Base-by-base conservation (phyloP, 2,888 invertebrate genomes). In the Eustalomyia histrio region DNA sequence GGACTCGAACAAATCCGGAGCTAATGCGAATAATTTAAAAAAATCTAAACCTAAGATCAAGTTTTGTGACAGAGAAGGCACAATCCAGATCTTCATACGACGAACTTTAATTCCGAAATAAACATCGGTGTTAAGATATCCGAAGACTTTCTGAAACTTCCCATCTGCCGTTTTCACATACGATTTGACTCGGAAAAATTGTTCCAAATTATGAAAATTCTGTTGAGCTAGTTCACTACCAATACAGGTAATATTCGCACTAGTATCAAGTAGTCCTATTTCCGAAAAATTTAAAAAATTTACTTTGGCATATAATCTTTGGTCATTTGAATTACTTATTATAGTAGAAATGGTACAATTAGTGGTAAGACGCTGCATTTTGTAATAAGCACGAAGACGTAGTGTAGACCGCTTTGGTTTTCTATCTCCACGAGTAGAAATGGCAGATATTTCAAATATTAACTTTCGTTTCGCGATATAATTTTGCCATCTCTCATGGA, bases 11-110 rank as follows among this genome's bases (percentile, higher is more conserved):
- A n/a, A n/a, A n/a, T n/a, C n/a, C n/a, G n/a, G n/a, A n/a, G n/a
- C n/a, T n/a, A n/a, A n/a, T n/a, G n/a, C 8, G 33, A 63, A 63
- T 0, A 5, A 18, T 16, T 63, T 50, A 47, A 47, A 63, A 47
- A 63, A 63, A 7, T 63, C 63, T 6, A 63, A 14, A n/a, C 63
- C 63, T 10, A 63, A 63, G 1, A 63, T 63, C n/a, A 63, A 24
- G 7, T 18, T 8, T 50, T 63, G 63, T 6, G 63, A n/a, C 4
- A 63, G 1, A 1, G 63, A 24, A 6, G 63, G 63, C 6, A 63
- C 21, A 16, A 63, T 50, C 2, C 21, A 63, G 5, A 63, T 14
- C n/a, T 50, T 63, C 1, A 63, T 6, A 1, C 10, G 10, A 5
- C 24, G 43, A 2, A 14, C 16, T 3, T 63, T 2, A n/a, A 24